These are phyloP conservation scores for Epistrophe grossulariae DNA, from an alignment of 2,888 invertebrate species.

Conservation along the genomic window DNA sequence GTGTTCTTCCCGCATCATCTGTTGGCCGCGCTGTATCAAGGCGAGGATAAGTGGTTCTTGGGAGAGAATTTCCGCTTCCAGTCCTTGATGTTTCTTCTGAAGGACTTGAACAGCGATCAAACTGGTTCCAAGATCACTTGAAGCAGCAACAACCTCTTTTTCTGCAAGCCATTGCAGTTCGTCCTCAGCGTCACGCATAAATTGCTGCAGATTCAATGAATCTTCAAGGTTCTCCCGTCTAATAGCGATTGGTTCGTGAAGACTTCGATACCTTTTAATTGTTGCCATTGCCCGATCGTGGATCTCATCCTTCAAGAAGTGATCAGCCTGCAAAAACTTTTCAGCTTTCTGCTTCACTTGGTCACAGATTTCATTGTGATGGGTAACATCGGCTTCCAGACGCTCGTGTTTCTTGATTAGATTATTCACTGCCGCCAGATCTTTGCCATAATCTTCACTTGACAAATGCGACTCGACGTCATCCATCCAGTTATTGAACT, in stretches of 20 bases:
- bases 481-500: conserved; percentile 96
- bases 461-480: conserved; percentile 91
- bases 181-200: conserved; percentile 95
- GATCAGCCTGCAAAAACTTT: conserved; percentile 90
- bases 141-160: conserved; percentile 89
- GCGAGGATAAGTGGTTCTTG: conserved; percentile 92
- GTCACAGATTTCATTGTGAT: conserved; percentile 93
- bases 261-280: conserved; percentile 89
- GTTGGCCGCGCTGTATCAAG: conserved; percentile 89
- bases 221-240: conserved; percentile 96
- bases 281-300: conserved; percentile 88
- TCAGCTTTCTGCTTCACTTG: conserved; percentile 91
- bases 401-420: conserved; percentile 91
- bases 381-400: conserved; percentile 93
- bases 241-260: conserved; percentile 96
- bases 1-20: conserved; percentile 93
- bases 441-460: conserved; percentile 88
- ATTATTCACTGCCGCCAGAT: conserved; percentile 93
- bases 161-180: conserved; percentile 96
- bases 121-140: conserved; percentile 88
- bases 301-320: conserved; percentile 96
- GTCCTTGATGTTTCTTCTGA: conserved; percentile 95
- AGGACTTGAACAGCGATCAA: conserved; percentile 93
- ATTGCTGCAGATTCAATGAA: conserved; percentile 93
- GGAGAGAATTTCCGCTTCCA: conserved; percentile 95